phyloP scores from a whole-genome alignment of 2,888 invertebrate genomes.

The Frankliniella intonsa region DNA sequence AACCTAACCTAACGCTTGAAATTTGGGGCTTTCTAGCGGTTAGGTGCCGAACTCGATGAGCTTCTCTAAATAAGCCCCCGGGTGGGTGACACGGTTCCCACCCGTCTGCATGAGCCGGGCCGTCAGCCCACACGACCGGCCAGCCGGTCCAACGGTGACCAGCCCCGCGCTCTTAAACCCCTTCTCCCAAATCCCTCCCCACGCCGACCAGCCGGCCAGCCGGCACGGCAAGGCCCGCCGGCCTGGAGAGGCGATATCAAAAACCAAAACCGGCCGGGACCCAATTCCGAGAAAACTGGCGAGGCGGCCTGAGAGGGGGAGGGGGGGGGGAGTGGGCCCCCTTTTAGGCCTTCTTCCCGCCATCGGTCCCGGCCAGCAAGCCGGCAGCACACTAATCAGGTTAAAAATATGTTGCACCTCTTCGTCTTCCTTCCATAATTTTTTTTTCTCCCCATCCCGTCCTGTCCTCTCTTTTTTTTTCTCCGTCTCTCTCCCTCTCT shows the following conservation, averaged over 20 bases:
- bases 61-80: too few relatives aligned
- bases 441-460: constrained; percentile 30
- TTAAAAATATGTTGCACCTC: constrained; percentile 34
- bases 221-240: constrained; percentile 32
- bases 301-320: neutral
- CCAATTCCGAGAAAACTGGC: neutral
- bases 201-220: too few relatives aligned
- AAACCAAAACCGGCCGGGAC: constrained; percentile 36
- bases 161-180: neutral
- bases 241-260: constrained; percentile 38
- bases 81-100: neutral
- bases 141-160: neutral
- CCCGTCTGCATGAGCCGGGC: neutral
- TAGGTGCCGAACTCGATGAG: too few relatives aligned
- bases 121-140: neutral
- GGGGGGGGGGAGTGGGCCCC: neutral
- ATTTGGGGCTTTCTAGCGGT: too few relatives aligned
- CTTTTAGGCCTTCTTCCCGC: neutral
- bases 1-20: too few relatives aligned
- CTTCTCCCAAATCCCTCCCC: neutral
- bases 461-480: neutral
- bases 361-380: neutral
- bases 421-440: constrained; percentile 34
- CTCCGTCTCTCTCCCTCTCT: constrained; percentile 29
- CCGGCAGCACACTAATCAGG: constrained; percentile 30